phyloP scores from a whole-genome alignment of 2,888 invertebrate genomes.

The Athrips mouffetella region DNA sequence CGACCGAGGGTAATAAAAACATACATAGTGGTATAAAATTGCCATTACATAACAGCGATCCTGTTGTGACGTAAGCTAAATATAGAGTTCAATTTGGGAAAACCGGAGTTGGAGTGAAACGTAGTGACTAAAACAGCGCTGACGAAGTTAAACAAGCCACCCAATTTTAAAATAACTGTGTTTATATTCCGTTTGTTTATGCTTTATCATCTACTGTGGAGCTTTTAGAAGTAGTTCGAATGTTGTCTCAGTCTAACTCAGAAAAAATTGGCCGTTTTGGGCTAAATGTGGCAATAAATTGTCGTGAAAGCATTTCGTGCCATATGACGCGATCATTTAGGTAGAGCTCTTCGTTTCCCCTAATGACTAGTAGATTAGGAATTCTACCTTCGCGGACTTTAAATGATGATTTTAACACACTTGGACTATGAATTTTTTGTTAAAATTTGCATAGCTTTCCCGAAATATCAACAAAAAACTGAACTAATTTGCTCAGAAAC shows the following conservation, averaged over 20 bases:
- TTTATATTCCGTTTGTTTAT: conserved; percentile 1
- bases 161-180: background rate
- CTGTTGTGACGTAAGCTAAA: conserved; percentile 58
- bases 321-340: background rate
- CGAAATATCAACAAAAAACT: too few relatives aligned
- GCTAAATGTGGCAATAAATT: too few relatives aligned
- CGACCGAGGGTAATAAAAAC: conserved; percentile 16
- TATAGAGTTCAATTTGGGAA: conserved; percentile 9
- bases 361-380: background rate
- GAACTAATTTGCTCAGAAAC: too few relatives aligned
- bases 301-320: background rate
- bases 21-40: conserved; percentile 21
- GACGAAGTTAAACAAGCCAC: background rate
- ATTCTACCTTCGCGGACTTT: background rate
- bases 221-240: too few relatives aligned
- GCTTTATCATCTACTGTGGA: too few relatives aligned
- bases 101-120: too few relatives aligned
- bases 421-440: too few relatives aligned
- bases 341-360: background rate
- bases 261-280: too few relatives aligned
- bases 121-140: too few relatives aligned
- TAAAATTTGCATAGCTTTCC: too few relatives aligned
- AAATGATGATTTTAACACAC: too few relatives aligned
- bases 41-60: conserved; percentile 58
- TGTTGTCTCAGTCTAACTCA: too few relatives aligned